Percentiles rank a stretch among this genome's conserved stretches.
Evolutionary conservation across 2,797 vertebrate genomes (phyloP).

Genomic region (Erethizon dorsatum): DNA sequence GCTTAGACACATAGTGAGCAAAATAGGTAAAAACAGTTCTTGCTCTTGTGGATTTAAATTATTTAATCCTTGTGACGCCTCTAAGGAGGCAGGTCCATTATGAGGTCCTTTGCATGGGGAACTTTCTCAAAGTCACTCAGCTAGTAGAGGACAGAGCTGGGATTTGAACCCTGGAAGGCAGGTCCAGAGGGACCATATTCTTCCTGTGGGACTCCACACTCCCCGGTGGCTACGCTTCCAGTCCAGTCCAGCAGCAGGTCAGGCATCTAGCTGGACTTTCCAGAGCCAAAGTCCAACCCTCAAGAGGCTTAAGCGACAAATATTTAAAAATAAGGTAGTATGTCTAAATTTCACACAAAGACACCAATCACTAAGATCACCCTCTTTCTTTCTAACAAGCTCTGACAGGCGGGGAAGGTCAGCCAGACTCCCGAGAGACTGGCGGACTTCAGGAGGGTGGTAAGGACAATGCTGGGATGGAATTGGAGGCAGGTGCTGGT

Average conservation of each 20-base stretch:
- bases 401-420: background rate
- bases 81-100: background rate
- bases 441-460: background rate
- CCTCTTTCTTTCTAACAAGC: background rate
- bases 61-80: background rate
- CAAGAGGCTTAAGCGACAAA: slow-evolving; percentile 1
- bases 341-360: background rate
- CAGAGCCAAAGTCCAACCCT: background rate
- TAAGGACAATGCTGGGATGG: background rate
- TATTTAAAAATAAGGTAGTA: background rate
- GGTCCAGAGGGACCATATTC: background rate
- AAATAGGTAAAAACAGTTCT: background rate
- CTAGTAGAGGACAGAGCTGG: background rate
- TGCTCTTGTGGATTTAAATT: slow-evolving; percentile 8
- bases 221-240: background rate
- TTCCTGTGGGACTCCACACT: background rate
- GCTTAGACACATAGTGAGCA: background rate
- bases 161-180: background rate
- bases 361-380: background rate
- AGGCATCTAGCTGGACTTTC: background rate
- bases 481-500: background rate
- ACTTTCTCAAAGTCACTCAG: background rate
- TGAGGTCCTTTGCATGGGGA: background rate
- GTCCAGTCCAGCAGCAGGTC: background rate
- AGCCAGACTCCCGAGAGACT: background rate